Conservation (phyloP, 2,797 vertebrate species). For the Poeciliopsis turneri region DNA sequence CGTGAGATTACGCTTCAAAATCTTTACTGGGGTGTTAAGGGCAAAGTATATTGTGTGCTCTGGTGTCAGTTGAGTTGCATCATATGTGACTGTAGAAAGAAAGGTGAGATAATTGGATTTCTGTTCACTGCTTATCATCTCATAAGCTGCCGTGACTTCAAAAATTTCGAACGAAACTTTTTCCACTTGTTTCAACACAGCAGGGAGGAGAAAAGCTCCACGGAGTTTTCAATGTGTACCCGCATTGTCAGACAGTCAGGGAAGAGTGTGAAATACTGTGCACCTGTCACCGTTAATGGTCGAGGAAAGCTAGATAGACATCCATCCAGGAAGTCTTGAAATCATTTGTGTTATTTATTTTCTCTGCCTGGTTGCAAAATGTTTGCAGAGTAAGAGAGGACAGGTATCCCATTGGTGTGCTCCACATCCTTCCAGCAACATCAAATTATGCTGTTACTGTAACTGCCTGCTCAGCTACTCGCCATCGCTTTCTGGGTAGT, state of each 20-base stretch:
- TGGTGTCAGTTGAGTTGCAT: slow-evolving; percentile 7
- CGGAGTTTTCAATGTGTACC: not conserved
- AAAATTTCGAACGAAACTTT: slow-evolving; percentile 4
- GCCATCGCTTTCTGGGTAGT: slow-evolving; percentile 5
- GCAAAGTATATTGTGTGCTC: not conserved
- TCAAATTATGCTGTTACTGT: slow-evolving; percentile 10
- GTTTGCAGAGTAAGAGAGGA: not conserved
- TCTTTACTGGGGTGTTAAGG: not conserved
- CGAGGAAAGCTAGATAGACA: not conserved
- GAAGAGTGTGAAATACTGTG: not conserved
- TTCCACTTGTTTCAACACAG: not conserved
- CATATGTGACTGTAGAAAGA: not conserved
- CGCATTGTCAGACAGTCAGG: not conserved
- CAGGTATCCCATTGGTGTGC: not conserved
- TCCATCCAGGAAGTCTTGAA: not conserved
- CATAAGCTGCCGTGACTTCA: slow-evolving; percentile 5
- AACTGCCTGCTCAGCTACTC: slow-evolving; percentile 1
- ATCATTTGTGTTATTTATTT: not conserved
- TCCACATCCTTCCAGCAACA: not conserved
- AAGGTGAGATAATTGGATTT: slow-evolving; percentile 12
- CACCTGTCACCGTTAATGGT: not conserved
- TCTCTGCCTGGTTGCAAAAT: not conserved
- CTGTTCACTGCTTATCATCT: slow-evolving; percentile 15
- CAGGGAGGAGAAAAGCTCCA: not conserved
- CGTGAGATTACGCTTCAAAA: not conserved